Evolutionary conservation across 2,797 vertebrate species (phyloP).

Genomic region (Scomberomorus guttatus): DNA sequence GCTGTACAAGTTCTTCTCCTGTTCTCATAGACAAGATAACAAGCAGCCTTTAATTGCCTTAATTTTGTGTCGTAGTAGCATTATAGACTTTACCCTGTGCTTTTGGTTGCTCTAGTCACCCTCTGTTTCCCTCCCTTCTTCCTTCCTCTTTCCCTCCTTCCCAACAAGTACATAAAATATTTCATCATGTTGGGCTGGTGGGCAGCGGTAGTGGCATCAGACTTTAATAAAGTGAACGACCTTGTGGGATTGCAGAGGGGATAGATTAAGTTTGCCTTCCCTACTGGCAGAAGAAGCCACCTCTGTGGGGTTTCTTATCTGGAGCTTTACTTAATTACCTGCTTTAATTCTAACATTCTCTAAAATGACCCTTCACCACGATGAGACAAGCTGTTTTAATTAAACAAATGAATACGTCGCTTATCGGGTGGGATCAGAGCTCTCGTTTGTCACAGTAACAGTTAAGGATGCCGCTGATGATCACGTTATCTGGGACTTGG

Average conservation of each 20-base stretch:
- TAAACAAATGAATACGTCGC: constrained; percentile 94
- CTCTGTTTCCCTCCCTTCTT: constrained; percentile 74
- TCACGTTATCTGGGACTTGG: constrained; percentile 80
- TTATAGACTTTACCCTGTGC: constrained; percentile 71
- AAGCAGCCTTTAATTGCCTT: constrained; percentile 90
- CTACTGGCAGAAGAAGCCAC: constrained; percentile 85
- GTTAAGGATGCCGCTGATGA: constrained; percentile 87
- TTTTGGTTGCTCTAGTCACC: constrained; percentile 82
- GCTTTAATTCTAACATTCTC: constrained; percentile 96
- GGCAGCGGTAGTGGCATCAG: constrained; percentile 84
- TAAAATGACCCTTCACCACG: constrained; percentile 91
- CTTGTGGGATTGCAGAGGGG: constrained; percentile 91
- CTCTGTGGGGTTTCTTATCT: constrained; percentile 93
- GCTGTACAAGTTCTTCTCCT: constrained; percentile 86
- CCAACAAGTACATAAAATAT: constrained; percentile 93
- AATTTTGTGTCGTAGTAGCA: constrained; percentile 84
- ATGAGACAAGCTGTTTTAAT: constrained; percentile 94
- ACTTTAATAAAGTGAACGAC: constrained; percentile 96
- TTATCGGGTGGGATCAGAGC: constrained; percentile 89
- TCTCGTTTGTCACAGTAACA: constrained; percentile 92
- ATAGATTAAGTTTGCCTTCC: constrained; percentile 93
- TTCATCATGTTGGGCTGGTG: constrained; percentile 87
- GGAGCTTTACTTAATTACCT: constrained; percentile 96
- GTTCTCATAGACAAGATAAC: constrained; percentile 89
- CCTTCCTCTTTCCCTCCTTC: constrained; percentile 73